phyloP scores from a whole-genome alignment of 1,140 invertebrate species.

The Dinothrombium tinctorium region DNA sequence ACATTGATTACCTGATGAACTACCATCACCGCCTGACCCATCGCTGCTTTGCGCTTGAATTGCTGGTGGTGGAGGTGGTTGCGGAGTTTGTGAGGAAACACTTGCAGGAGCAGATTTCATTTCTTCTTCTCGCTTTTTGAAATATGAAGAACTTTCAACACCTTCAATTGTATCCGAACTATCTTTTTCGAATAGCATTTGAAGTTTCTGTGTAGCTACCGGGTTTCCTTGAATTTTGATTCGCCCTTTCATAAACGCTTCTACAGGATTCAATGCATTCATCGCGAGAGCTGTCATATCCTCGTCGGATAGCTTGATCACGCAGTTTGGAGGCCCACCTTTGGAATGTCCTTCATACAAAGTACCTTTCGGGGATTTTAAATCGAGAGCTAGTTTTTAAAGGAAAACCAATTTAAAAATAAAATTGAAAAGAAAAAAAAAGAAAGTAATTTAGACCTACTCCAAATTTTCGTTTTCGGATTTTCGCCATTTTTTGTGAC shows the following conservation, averaged over 20 bases:
- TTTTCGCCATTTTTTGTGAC: slow-evolving; percentile 51
- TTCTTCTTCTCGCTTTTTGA: too few species aligned
- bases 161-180: background rate
- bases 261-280: slow-evolving; percentile 49
- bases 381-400: slow-evolving; percentile 70
- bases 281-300: slow-evolving; percentile 54
- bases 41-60: background rate
- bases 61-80: background rate
- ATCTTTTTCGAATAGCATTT: slow-evolving; percentile 16
- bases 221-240: slow-evolving; percentile 75
- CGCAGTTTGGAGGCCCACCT: slow-evolving; percentile 51
- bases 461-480: slow-evolving; percentile 55
- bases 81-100: too few species aligned
- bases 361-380: slow-evolving; percentile 38
- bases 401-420: too few species aligned
- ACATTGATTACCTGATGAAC: background rate
- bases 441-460: slow-evolving; percentile 46
- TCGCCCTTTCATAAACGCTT: slow-evolving; percentile 69
- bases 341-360: slow-evolving; percentile 52
- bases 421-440: too few species aligned
- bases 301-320: slow-evolving; percentile 53
- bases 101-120: background rate
- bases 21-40: background rate
- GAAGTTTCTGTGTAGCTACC: slow-evolving; percentile 72
- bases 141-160: too few species aligned